Evolutionary conservation across 2,113 vertebrate genomes (phyloP), one percentile per base, ranked within the genome.

Genomic region (Perccottus glenii): DNA sequence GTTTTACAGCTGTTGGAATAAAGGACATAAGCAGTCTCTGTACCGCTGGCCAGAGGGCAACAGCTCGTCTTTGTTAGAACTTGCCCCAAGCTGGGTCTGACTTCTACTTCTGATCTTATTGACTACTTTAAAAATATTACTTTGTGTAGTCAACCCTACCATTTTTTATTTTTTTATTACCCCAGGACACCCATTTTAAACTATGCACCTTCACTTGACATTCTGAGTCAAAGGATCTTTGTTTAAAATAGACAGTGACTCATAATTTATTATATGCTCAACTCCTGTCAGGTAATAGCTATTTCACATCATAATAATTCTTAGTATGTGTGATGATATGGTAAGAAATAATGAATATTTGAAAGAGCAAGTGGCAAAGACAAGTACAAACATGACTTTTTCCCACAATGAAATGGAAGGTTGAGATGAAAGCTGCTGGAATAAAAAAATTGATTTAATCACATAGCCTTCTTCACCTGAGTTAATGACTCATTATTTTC

Each of bases 401-500:
- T 14, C 51, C 11, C 4, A 32, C 9, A 38, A 40, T 69, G 35
- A 62, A 47, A 74, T 14, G 11, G 14, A 61, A 2, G 61, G 67
- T 48, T 84, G 32, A 74, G 32, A 66, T 68, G 11, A 55, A 65
- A 66, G 40, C 9, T 62, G 42, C 7, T 11, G 2, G 11, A 73
- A 76, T 74, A 40, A 51, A 78, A 80, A 65, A 73, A 85, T 85
- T 73, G 75, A 84, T 81, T 85, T 76, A 79, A 79, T 83, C 80
- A 55, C 38, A 60, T 58, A 48, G 8, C 68, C 58, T 73, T 80
- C 69, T 67, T 72, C 67, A 60, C 67, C 62, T 68, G 51, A 68
- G 69, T 75, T 77, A 86, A 83, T 81, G 67, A 77, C 70, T 85
- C 73, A 84, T 87, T 82, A 67, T 87, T 79, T 78, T 64, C 75